Conservation (phyloP, 2,113 vertebrate species). For the Typhlomys cinereus region DNA sequence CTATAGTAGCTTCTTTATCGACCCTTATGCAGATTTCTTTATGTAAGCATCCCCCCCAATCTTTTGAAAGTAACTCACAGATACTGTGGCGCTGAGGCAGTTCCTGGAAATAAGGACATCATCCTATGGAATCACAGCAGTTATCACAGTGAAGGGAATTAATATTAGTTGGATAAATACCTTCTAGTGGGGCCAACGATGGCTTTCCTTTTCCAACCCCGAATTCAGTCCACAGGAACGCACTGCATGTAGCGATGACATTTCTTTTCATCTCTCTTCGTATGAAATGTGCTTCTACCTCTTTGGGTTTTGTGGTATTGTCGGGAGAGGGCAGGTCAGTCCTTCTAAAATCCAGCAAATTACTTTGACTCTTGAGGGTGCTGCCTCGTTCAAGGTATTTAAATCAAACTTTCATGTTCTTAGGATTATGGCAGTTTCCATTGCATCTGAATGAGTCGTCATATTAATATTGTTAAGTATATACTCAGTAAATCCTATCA, state of each 20-base stretch:
- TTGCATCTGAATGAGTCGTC: conserved; percentile 32
- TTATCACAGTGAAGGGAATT: not conserved
- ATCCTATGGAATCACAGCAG: not conserved
- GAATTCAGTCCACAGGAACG: not conserved
- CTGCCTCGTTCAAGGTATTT: conserved; percentile 38
- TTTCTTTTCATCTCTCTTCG: conserved; percentile 17
- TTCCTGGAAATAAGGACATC: not conserved
- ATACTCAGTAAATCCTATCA: conserved; percentile 56
- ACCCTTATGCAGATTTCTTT: not conserved
- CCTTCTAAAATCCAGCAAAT: not conserved
- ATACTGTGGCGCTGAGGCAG: not conserved
- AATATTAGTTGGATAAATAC: not conserved
- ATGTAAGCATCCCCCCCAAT: not conserved
- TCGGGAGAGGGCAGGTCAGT: not conserved
- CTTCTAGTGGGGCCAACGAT: not conserved
- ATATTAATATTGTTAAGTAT: conserved; percentile 36
- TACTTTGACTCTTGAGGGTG: conserved; percentile 28
- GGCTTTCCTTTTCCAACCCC: not conserved
- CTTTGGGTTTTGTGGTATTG: not conserved
- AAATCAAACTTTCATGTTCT: conserved; percentile 36
- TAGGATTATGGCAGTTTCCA: conserved; percentile 37
- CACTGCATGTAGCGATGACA: not conserved
- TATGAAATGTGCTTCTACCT: not conserved
- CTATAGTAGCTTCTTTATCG: not conserved
- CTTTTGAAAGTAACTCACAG: not conserved